Evolutionary conservation across 2,113 vertebrate genomes (phyloP).

Genomic region (Chlamydotis undulata): DNA sequence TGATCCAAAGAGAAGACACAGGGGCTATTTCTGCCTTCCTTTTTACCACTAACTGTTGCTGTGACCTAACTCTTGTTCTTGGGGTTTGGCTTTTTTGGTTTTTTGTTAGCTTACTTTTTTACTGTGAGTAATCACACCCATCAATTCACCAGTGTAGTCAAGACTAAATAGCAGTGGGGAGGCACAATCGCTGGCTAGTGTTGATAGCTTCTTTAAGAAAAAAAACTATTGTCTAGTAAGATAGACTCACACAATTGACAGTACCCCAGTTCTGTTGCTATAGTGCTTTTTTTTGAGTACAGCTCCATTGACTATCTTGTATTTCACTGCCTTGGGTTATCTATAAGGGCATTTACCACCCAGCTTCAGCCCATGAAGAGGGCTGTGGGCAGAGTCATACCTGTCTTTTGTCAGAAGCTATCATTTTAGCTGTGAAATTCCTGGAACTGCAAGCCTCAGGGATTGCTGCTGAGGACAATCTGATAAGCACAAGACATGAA

Average conservation of each 20-base stretch:
- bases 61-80: not conserved
- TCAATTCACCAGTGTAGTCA: not conserved
- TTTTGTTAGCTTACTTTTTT: not conserved
- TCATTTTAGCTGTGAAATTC: not conserved
- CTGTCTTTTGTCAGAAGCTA: not conserved
- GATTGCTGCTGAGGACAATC: not conserved
- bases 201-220: not conserved
- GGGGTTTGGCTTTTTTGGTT: not conserved
- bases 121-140: not conserved
- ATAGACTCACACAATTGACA: not conserved
- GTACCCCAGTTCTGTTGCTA: not conserved
- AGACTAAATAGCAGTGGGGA: not conserved
- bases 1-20: not conserved
- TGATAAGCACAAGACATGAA: not conserved
- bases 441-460: not conserved
- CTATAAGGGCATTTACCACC: not conserved
- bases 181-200: not conserved
- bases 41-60: not conserved
- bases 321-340: not conserved
- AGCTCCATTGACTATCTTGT: not conserved
- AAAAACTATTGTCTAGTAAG: not conserved
- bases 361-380: not conserved
- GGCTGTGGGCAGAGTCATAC: not conserved
- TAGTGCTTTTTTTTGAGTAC: not conserved
- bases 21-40: not conserved